Conservation (phyloP, 2,797 vertebrate species). For the Hydrophis major region DNA sequence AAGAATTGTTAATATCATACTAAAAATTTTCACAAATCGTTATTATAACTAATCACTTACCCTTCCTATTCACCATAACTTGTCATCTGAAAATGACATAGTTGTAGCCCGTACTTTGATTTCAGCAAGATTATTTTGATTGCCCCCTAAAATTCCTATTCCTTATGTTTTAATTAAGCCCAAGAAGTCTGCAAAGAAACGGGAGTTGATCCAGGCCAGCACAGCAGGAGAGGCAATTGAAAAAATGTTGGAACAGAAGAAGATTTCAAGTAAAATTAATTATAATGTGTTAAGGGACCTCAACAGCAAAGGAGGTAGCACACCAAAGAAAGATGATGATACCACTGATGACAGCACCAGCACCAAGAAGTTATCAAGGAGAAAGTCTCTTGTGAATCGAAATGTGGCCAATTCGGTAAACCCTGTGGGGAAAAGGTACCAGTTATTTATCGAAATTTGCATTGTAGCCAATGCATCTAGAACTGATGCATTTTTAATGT, state of each 20-base stretch:
- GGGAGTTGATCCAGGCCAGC: constrained; percentile 83
- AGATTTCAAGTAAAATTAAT: constrained; percentile 96
- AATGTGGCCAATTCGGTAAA: constrained; percentile 73
- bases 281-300: constrained; percentile 93
- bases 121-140: constrained; percentile 47
- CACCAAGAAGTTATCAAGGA: constrained; percentile 68
- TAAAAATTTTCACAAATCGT: not conserved
- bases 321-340: constrained; percentile 65
- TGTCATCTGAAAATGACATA: constrained; percentile 45
- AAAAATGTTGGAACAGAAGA: constrained; percentile 98
- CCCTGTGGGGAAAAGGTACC: constrained; percentile 87
- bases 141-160: constrained; percentile 52
- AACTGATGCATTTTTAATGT: constrained; percentile 40
- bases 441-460: constrained; percentile 58
- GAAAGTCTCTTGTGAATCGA: constrained; percentile 64
- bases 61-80: not conserved
- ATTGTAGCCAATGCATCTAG: constrained; percentile 55
- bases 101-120: constrained; percentile 34
- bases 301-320: constrained; percentile 76
- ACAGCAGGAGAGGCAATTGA: constrained; percentile 94
- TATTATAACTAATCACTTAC: not conserved
- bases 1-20: accelerated
- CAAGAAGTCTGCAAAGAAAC: constrained; percentile 74
- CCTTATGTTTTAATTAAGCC: constrained; percentile 72
- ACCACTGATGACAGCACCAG: constrained; percentile 44